phyloP scores from a whole-genome alignment of 2,888 invertebrate species.

The Lymantria monacha region DNA sequence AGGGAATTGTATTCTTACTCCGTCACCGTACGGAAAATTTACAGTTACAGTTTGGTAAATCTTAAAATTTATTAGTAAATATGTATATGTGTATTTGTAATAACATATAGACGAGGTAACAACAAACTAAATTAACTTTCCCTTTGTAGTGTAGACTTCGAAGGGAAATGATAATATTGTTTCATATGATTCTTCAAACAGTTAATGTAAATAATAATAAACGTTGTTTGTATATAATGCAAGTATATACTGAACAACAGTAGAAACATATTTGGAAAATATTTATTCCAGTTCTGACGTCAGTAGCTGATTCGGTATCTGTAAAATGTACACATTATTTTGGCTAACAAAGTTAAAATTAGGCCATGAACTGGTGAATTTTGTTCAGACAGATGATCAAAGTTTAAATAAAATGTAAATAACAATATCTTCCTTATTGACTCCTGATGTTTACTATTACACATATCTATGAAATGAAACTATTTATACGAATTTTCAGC shows the following conservation, averaged over 20 bases:
- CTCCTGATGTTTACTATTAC: too few species aligned
- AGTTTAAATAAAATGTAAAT: too few species aligned
- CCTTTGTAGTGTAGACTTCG: not conserved
- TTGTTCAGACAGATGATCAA: not conserved
- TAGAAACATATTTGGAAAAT: conserved; percentile 9
- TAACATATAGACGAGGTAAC: not conserved
- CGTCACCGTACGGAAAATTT: too few species aligned
- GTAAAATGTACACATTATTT: not conserved
- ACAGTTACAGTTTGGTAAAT: too few species aligned
- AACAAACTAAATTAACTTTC: not conserved
- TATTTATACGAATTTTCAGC: too few species aligned
- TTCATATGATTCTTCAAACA: conserved; percentile 2
- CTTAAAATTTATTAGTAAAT: too few species aligned
- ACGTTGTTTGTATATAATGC: conserved; percentile 3
- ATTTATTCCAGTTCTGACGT: conserved; percentile 11
- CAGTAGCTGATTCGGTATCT: conserved; percentile 2
- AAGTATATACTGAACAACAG: conserved; percentile 5
- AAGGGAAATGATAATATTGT: conserved; percentile 1
- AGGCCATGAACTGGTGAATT: not conserved
- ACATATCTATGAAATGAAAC: too few species aligned
- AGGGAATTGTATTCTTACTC: too few species aligned
- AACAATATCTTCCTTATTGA: too few species aligned
- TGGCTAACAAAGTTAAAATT: too few species aligned
- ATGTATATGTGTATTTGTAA: too few species aligned
- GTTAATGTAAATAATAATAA: conserved; percentile 7